Base-by-base conservation (phyloP, 2,797 vertebrate genomes). In the Sebastes itinus region DNA sequence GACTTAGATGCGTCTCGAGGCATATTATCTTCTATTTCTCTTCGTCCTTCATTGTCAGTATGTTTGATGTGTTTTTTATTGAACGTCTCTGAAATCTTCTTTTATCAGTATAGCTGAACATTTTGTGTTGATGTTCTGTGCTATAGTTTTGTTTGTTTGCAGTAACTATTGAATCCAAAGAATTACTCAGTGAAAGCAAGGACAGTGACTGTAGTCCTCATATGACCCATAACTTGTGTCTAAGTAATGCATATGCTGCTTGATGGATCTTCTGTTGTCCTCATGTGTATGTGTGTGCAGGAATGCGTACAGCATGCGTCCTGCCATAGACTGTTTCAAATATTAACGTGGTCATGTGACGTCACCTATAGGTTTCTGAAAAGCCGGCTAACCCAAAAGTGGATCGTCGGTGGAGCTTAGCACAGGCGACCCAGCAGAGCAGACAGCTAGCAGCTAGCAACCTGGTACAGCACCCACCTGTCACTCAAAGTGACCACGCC, bases 21-120 rank as follows among this genome's bases (percentile, higher is more conserved):
- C 56, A 84, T 84, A 79, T 89, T 70, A 63, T 33, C 28, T 78
- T 60, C 65, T 61, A 46, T 42, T 65, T 71, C 68, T 83, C 63
- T 55, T 61, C 25, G 7, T 81, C 61, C 46, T 38, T 84, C 64
- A 52, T 70, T 81, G 64, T 87, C 62, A 83, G 42, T 49, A 3
- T 74, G 77, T 84, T 88, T 83, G 67, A 83, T 86, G 80, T 82
- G 20, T 81, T 66, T 78, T 85, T 70, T 75, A 77, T 60, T 67
- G 72, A 33, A 11, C 35, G 81, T 76, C 14, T 70, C 71, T 23
- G 25, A 78, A 83, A 77, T 74, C 7, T 9, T 55, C 35, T 76
- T 69, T 81, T 54, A 78, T 83, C 65, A 71, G 63, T 49, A 20
- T 59, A 20, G 25, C 33, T 68, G 42, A 72, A 69, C 67, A 72